Conservation (phyloP, 2,888 invertebrate genomes). For the Iphiclides podalirius region DNA sequence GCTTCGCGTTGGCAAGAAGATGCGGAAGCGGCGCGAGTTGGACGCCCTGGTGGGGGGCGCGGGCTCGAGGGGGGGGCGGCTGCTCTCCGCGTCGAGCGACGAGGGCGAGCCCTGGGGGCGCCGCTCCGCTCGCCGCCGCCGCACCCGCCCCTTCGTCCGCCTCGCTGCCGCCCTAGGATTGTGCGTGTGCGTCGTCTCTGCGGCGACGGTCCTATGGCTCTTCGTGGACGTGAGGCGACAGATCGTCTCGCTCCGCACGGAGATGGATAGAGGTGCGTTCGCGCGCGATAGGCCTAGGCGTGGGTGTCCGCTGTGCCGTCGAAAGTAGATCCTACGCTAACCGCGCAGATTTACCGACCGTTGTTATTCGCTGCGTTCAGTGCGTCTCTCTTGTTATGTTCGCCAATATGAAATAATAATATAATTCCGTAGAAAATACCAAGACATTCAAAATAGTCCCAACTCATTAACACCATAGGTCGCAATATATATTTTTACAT, state of each 20-base stretch:
- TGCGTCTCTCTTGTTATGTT: too few species aligned
- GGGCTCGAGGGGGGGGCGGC: conserved; percentile 72
- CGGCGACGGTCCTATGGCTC: conserved; percentile 83
- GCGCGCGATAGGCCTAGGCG: conserved; percentile 3
- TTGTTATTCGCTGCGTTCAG: too few species aligned
- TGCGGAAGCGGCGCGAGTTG: conserved; percentile 87
- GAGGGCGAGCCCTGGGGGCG: conserved; percentile 79
- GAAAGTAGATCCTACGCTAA: too few species aligned
- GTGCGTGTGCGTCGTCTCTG: conserved; percentile 82
- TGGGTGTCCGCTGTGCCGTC: too few species aligned
- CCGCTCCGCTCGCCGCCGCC: conserved; percentile 53
- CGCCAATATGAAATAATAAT: too few species aligned
- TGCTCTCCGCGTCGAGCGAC: conserved; percentile 82
- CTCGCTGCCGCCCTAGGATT: conserved; percentile 81
- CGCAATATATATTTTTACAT: too few species aligned
- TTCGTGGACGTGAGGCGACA: conserved; percentile 84
- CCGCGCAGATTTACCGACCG: too few species aligned
- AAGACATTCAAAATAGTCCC: too few species aligned
- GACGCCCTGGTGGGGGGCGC: conserved; percentile 84
- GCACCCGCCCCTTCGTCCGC: conserved; percentile 76
- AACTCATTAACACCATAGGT: too few species aligned
- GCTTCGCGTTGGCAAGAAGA: conserved; percentile 85
- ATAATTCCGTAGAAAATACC: too few species aligned
- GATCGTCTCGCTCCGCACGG: conserved; percentile 81
- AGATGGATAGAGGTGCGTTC: conserved; percentile 83